phyloP scores from a whole-genome alignment of 2,888 invertebrate genomes.

The Eupsilia transversa region DNA sequence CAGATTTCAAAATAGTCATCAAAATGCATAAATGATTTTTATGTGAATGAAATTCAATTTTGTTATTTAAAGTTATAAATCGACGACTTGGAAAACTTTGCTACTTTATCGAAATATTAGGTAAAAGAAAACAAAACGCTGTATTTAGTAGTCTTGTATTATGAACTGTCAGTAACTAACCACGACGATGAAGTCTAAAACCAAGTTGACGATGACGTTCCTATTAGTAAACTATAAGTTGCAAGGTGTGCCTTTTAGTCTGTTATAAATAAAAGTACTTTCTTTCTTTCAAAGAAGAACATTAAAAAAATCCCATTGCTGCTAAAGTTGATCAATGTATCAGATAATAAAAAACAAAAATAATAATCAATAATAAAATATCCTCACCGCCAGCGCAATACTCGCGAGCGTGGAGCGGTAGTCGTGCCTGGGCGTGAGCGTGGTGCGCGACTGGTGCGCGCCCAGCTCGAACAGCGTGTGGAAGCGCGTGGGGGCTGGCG shows the following conservation, averaged over 20 bases:
- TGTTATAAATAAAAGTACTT: too few relatives aligned
- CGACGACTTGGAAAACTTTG: neutral
- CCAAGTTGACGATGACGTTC: neutral
- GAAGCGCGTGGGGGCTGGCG: conserved; percentile 92
- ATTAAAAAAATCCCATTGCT: neutral
- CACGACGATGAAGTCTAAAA: neutral
- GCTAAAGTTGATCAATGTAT: neutral
- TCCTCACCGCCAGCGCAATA: conserved; percentile 92
- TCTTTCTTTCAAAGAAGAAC: too few relatives aligned
- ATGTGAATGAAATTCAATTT: neutral
- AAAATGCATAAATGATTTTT: neutral
- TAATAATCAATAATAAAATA: neutral
- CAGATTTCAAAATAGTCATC: neutral
- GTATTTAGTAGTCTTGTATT: neutral
- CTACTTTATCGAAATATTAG: neutral
- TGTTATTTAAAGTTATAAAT: neutral
- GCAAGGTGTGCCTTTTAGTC: too few relatives aligned
- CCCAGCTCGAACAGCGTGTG: conserved; percentile 96
- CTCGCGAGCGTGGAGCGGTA: conserved; percentile 94
- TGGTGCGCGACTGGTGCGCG: conserved; percentile 90
- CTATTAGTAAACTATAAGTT: neutral
- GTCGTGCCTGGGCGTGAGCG: conserved; percentile 88
- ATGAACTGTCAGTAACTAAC: neutral
- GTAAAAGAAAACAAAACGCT: neutral
- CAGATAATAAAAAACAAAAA: neutral